These are phyloP conservation scores for Aphelenchoides bicaudatus DNA, from an alignment of 2,888 invertebrate genomes.

Conservation along the genomic window DNA sequence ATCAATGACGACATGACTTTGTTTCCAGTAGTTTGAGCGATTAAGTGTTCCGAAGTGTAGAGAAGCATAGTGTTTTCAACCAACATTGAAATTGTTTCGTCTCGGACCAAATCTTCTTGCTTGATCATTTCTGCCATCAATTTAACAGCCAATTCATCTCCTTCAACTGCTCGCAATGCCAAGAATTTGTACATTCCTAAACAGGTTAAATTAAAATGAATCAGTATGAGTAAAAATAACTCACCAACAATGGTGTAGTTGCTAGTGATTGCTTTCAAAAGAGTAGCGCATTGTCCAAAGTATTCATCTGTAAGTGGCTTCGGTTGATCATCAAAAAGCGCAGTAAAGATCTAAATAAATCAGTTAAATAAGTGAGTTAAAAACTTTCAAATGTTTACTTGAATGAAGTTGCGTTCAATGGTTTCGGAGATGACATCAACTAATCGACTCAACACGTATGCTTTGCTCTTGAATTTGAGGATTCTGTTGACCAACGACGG, in stretches of 20 bases:
- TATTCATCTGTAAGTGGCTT: constrained; percentile 28
- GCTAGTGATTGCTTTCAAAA: constrained; percentile 2
- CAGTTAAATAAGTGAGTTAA: too few species aligned
- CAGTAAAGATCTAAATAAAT: constrained; percentile 91
- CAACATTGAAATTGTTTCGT: background rate
- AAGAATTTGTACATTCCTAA: too few species aligned
- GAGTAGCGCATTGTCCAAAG: constrained; percentile 8
- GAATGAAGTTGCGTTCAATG: constrained; percentile 80
- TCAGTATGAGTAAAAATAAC: too few species aligned
- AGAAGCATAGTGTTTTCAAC: constrained; percentile 14
- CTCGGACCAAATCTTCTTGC: background rate
- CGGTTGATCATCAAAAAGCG: constrained; percentile 68
- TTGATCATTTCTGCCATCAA: constrained; percentile 13
- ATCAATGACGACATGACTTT: background rate
- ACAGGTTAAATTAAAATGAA: too few species aligned
- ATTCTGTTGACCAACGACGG: constrained; percentile 87
- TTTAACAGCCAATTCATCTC: constrained; percentile 3
- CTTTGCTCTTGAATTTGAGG: constrained; percentile 81
- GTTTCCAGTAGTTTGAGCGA: background rate
- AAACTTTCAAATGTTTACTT: too few species aligned
- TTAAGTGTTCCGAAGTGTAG: background rate
- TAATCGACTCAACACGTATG: constrained; percentile 80
- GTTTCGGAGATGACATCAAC: constrained; percentile 85
- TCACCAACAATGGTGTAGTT: constrained; percentile 5
- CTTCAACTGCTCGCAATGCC: background rate